These are phyloP conservation scores for Stegastes partitus DNA, from an alignment of 2,113 vertebrate genomes.

Conservation along the genomic window DNA sequence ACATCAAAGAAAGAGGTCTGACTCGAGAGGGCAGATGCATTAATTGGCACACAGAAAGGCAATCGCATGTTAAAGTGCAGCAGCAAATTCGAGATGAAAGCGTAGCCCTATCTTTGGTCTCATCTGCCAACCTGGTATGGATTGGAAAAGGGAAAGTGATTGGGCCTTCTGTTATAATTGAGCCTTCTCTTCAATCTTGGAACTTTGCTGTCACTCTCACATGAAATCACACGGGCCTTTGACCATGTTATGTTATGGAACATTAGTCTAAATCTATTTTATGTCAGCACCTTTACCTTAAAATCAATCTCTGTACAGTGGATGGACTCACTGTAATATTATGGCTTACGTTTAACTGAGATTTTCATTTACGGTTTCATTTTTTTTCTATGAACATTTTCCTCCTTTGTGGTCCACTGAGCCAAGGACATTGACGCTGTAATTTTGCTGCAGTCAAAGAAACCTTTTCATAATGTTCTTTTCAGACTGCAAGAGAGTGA, in stretches of 20 bases:
- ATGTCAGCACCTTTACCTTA: constrained; percentile 33
- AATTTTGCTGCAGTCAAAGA: constrained; percentile 59
- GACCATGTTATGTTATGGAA: constrained; percentile 19
- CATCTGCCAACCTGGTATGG: constrained; percentile 63
- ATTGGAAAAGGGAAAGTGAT: constrained; percentile 55
- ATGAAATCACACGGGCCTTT: constrained; percentile 27
- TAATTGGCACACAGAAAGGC: constrained; percentile 61
- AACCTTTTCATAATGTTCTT: constrained; percentile 56
- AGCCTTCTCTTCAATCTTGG: constrained; percentile 47
- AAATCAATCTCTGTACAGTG: constrained; percentile 21
- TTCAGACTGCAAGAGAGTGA: constrained; percentile 36
- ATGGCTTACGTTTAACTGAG: constrained; percentile 7
- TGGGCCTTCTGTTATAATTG: constrained; percentile 63
- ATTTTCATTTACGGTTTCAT: constrained; percentile 34
- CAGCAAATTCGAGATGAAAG: constrained; percentile 74
- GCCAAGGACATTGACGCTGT: constrained; percentile 59
- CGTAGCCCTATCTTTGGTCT: constrained; percentile 60
- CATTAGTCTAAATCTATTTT: constrained; percentile 48
- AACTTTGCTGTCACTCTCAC: constrained; percentile 34
- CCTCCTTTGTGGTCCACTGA: constrained; percentile 45
- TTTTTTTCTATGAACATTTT: constrained; percentile 32
- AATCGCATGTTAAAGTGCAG: constrained; percentile 67
- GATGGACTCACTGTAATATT: constrained; percentile 14
- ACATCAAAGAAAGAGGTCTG: constrained; percentile 65
- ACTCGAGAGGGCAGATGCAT: constrained; percentile 53